Evolutionary conservation across 2,113 vertebrate species (phyloP), one percentile per base, ranked within the genome.

Genomic region (Ammodramus savannarum): DNA sequence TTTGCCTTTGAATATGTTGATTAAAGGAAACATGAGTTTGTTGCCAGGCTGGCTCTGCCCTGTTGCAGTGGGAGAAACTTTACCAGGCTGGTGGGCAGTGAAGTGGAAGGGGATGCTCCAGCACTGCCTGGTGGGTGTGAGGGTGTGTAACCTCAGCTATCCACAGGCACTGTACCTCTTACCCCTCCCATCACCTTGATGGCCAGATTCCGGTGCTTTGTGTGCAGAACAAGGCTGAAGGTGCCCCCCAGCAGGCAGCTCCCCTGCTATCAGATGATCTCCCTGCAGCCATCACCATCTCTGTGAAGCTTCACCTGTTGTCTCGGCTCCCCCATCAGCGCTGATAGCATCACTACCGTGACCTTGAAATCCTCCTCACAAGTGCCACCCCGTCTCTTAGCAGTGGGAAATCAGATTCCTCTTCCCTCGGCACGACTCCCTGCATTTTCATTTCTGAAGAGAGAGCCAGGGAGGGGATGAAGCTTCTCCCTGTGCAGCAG

Each of bases 351-450:
- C 95, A 8, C 78, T 59, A 16, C 91, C n/a, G 1, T 79, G 96
- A 98, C 98, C 97, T 98, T 98, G 97, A 97, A 97, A 97, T 9
- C 51, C 90, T 97, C 51, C 95, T 95, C 89, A 31, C 55, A 16
- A 74, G 83, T 76, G 95, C 85, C 91, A 92, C 89, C 92, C 69
- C n/a, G 87, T 93, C 93, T 96, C 95, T 77, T 20, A 87, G 91
- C 95, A 74, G 87, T 78, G 96, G 97, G 89, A 97, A 97, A 97
- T 96, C 95, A 97, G 85, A 93, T 94, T 88, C 91, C 31, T 85
- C 49, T 59, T 84, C 81, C 96, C 92, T 91, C 62, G 27, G 74
- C 94, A 80, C 48, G 52, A 44, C 68, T 96, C 65, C 74, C 87
- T 76, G 90, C 73, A 43, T 95, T 96, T 94, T 93, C 89, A 84